Conservation (phyloP, 2,113 vertebrate species). For the Glaucomys volans region DNA sequence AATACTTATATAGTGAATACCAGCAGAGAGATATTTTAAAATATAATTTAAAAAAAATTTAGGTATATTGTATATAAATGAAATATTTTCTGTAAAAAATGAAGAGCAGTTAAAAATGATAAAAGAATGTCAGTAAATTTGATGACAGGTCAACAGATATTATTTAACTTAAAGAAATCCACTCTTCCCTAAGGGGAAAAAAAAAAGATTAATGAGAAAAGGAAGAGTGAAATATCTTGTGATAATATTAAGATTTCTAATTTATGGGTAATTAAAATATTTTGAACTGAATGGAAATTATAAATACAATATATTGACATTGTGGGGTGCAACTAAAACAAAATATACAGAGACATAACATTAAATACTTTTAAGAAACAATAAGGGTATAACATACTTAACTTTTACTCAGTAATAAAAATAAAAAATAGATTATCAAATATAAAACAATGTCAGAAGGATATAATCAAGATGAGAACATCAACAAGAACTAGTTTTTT, state of each 20-base stretch:
- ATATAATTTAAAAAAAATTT: too few relatives aligned
- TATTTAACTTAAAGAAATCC: not conserved
- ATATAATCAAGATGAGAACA: not conserved
- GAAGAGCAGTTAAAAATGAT: not conserved
- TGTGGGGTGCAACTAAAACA: too few relatives aligned
- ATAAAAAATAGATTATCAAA: not conserved
- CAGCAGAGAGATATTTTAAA: not conserved
- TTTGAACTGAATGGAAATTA: too few relatives aligned
- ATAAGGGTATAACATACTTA: not conserved
- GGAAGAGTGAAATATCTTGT: too few relatives aligned
- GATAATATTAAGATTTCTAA: not conserved
- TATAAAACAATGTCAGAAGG: not conserved
- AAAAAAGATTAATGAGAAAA: too few relatives aligned
- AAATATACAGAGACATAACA: too few relatives aligned
- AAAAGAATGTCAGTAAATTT: not conserved
- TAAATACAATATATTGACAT: too few relatives aligned
- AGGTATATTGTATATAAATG: not conserved
- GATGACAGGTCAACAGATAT: not conserved
- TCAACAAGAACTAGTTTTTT: not conserved
- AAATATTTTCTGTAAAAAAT: not conserved
- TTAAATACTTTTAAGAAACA: not conserved
- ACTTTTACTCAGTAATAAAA: not conserved
- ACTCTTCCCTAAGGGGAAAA: not conserved
- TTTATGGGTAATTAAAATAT: not conserved
- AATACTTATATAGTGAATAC: not conserved